A percentile compares a stretch with the other conserved stretches of the same genome.
phyloP scores from a whole-genome alignment of 2,888 invertebrate genomes.

The Lucinisca nassula region DNA sequence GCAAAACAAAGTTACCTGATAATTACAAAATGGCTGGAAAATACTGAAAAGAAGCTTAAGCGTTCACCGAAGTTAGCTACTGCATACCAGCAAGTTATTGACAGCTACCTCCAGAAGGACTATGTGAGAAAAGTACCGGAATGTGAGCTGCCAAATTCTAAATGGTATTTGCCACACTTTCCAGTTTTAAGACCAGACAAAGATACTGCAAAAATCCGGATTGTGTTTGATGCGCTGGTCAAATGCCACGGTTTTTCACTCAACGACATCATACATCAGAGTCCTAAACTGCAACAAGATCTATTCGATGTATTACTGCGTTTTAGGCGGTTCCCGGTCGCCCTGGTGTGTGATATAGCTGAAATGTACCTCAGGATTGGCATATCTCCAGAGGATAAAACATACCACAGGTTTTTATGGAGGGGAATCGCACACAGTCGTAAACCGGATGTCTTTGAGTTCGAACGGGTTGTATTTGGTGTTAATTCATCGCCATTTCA shows the following conservation, averaged over 20 bases:
- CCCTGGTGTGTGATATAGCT: slow-evolving; percentile 55
- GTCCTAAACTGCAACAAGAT: slow-evolving; percentile 69
- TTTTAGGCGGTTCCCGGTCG: slow-evolving; percentile 55
- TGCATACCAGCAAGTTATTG: slow-evolving; percentile 39
- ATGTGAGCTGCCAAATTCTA: not conserved
- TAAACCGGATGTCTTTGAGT: slow-evolving; percentile 45
- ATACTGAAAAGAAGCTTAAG: slow-evolving; percentile 46
- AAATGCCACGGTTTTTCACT: too few relatives aligned
- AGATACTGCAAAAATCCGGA: too few relatives aligned
- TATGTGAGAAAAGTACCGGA: slow-evolving; percentile 47
- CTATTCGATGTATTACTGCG: too few relatives aligned
- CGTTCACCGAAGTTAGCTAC: slow-evolving; percentile 29
- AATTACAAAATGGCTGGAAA: slow-evolving; percentile 42
- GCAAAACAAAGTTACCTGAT: not conserved
- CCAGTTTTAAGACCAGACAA: too few relatives aligned
- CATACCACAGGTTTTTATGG: slow-evolving; percentile 57
- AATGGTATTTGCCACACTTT: slow-evolving; percentile 68
- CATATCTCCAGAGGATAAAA: slow-evolving; percentile 3
- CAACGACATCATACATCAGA: slow-evolving; percentile 51
- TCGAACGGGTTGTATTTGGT: too few relatives aligned
- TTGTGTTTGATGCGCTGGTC: too few relatives aligned
- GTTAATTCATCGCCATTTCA: too few relatives aligned
- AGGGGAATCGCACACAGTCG: too few relatives aligned
- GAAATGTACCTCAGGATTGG: slow-evolving; percentile 55
- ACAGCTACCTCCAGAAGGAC: slow-evolving; percentile 48